Base-by-base conservation (phyloP, 2,888 invertebrate genomes). In the Caradrina kadenii region DNA sequence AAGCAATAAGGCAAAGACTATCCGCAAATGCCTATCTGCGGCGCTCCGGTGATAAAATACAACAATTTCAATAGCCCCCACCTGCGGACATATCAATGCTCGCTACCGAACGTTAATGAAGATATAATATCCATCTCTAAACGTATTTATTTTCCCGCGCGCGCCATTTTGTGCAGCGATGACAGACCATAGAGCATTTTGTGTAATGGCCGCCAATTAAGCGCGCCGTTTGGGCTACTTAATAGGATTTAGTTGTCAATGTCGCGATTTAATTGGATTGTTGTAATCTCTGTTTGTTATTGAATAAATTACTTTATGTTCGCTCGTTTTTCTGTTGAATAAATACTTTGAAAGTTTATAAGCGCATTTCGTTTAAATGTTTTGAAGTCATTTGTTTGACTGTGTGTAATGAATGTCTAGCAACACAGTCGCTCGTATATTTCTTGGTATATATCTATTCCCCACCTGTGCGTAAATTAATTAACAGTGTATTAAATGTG, bases 161-260 rank as follows among this genome's bases (percentile, higher is more conserved):
- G 88, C 90, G 91, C 91, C 90, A 93, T 93, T 93, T 94, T 94
- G 92, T 90, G 88, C 87, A 85, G 77, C 82, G 91, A 92, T 92
- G 94, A 94, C 93, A 92, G 93, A 90, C 92, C 91, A 91, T 91
- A 92, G 92, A 90, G 90, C 88, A 89, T 90, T 89, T 89, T 89
- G 88, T 91, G 91, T 93, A 94, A 94, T 94, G 93, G 93, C 89
- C 88, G 89, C 93, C 95, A 95, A 95, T 95, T 95, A 95, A 91
- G 92, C 87, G 80, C 77, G 85, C 88, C 83, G 89, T 91, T 90
- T 89, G 86, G 90, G 91, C 87, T 90, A 89, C 88, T 91, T 92
- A 92, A 93, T 93, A 91, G 93, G 94, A 95, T 95, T 94, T 94
- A 94, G 94, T 94, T 93, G 94, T 94, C 94, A 94, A 93, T 93